Conservation (phyloP, 2,888 invertebrate species). For the Sesia apiformis region DNA sequence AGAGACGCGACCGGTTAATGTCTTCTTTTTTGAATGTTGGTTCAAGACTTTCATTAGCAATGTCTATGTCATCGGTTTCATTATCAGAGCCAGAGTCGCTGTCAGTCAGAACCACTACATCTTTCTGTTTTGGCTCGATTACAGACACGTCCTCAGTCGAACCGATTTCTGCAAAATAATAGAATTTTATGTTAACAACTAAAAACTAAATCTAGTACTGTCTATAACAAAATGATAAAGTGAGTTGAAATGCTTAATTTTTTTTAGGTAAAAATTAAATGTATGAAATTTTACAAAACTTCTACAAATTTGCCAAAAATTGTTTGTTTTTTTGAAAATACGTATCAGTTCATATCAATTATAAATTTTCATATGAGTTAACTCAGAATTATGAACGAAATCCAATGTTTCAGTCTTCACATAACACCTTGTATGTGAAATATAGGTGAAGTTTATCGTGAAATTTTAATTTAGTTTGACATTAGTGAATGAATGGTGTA, state of each 20-base stretch:
- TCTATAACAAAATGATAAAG: constrained; percentile 30
- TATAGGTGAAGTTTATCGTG: too few relatives aligned
- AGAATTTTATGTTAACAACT: constrained; percentile 25
- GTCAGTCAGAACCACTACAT: neutral
- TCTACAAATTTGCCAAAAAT: too few relatives aligned
- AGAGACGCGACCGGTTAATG: constrained; percentile 28
- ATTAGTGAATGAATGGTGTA: too few relatives aligned
- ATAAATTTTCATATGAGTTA: too few relatives aligned
- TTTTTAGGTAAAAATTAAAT: neutral
- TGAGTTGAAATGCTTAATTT: neutral
- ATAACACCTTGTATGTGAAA: too few relatives aligned
- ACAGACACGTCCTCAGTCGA: too few relatives aligned
- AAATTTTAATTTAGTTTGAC: too few relatives aligned
- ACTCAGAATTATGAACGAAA: too few relatives aligned
- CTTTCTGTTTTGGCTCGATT: neutral
- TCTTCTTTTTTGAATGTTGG: constrained; percentile 45
- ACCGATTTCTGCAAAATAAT: constrained; percentile 29
- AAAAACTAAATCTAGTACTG: constrained; percentile 23
- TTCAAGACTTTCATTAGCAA: constrained; percentile 48
- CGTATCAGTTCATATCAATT: too few relatives aligned
- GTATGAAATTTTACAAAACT: too few relatives aligned
- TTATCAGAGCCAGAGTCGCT: neutral
- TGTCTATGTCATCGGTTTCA: constrained; percentile 15
- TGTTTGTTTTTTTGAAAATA: too few relatives aligned
- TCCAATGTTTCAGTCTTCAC: too few relatives aligned